These are phyloP conservation scores for Triplophysa yarkandensis DNA, from an alignment of 2,797 vertebrate genomes.

Conservation along the genomic window DNA sequence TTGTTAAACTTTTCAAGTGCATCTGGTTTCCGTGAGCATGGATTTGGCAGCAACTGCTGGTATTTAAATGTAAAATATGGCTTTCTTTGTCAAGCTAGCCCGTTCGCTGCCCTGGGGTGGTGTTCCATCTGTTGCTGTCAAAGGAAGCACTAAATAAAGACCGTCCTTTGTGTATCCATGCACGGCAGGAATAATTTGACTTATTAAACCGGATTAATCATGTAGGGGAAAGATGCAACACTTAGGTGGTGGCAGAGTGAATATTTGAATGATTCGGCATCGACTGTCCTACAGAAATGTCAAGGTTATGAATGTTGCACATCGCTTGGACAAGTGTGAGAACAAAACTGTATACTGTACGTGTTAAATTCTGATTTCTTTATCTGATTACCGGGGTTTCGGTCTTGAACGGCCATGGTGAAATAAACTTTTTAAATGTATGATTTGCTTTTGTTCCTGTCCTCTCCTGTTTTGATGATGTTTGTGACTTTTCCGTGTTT, in stretches of 20 bases:
- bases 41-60: slow-evolving; percentile 40
- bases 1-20: slow-evolving; percentile 42
- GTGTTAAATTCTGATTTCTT: background rate
- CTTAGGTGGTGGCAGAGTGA: background rate
- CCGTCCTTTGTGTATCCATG: slow-evolving; percentile 30
- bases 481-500: background rate
- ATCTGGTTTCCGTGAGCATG: slow-evolving; percentile 34
- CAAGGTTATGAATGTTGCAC: background rate
- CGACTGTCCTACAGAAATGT: background rate
- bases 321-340: background rate
- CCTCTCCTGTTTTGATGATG: background rate
- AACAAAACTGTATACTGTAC: background rate
- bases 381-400: no score
- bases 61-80: slow-evolving; percentile 60
- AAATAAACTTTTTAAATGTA: no score
- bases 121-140: slow-evolving; percentile 62
- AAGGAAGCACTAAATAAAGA: slow-evolving; percentile 53
- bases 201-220: slow-evolving; percentile 37
- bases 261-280: background rate
- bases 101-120: slow-evolving; percentile 53
- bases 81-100: slow-evolving; percentile 50
- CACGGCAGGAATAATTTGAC: slow-evolving; percentile 34
- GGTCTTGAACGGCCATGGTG: no score
- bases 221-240: background rate
- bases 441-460: no score